Evolutionary conservation across 2,797 vertebrate genomes (phyloP), one percentile per base, ranked within the genome.

Genomic region (Ctenosaura bakeri): DNA sequence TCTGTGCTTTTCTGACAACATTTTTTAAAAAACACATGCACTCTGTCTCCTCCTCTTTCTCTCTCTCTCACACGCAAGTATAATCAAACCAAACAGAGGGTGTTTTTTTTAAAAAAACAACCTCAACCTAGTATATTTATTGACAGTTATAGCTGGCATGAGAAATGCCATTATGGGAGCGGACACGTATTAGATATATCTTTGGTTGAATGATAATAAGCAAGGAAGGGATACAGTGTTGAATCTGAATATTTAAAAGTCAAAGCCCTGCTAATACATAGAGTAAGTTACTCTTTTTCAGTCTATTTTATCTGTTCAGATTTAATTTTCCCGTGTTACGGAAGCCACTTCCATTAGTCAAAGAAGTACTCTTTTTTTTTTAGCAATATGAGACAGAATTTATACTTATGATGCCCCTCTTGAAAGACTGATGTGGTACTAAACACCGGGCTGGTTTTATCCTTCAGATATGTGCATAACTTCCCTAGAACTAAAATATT

Each of bases 391-490:
- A 87, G 5, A 88, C 86, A 76, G 85, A 83, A 71, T 89, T 90
- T 52, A 91, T 46, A 69, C 35, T 38, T 81, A 85, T 91, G 66
- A 81, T 80, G 7, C 6, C 42, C 38, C 26, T 38, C 20, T 87
- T 79, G 91, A 95, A 94, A 93, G 93, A 91, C 0, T 22, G 92
- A 95, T 94, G 71, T 76, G 90, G 64, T 66, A 29, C 69, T 91
- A 92, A 92, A 90, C 87, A 95, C 22, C 10, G 85, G 87, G 83
- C 93, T 95, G 93, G 89, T 90, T 93, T 52, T 62, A 62, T 80
- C 62, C 56, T 91, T 95, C 71, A 94, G 92, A 94, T 92, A 93
- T 94, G 91, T 86, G 54, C 93, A 91, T 35, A 94, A 0, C 73
- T 93, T 81, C 90, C 77, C 89, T 83, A 91, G 38, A 52, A 93